Base-by-base conservation (phyloP, 1,140 invertebrate genomes). In the Trichonephila clavipes region DNA sequence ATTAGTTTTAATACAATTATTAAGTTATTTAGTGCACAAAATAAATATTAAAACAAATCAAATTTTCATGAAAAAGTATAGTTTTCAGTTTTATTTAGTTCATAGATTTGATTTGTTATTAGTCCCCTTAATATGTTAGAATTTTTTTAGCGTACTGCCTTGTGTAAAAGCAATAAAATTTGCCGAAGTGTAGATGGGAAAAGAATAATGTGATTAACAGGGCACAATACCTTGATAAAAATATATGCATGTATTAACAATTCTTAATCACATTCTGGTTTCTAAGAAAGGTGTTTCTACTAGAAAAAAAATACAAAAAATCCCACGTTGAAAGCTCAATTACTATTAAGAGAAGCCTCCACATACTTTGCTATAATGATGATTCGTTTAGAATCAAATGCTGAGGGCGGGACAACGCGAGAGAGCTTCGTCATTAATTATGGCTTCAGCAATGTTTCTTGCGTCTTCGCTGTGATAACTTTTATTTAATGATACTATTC, bases 401-500 rank as follows among this genome's bases (percentile, higher is more conserved):
- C 21, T 28, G 21, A 28, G 61, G 86, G 86, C 86, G 86, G 24
- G 59, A 24, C 86, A n/a, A 19, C 16, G 18, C 24, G 28, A 59
- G 7, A 51, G 51, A 59, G 12, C 24, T 28, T 85, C 83, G 66
- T 62, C 86, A 88, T 88, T 88, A 64, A 66, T 88, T 88, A 88
- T 66, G n/a, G 58, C 82, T n/a, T 59, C 44, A 64, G 14, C 61
- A 2, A 66, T 24, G 62, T 40, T 88, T 88, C 86, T 88, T 88
- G 3, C 82, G 44, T 85, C 82, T n/a, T 85, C 44, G 28, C 24
- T 40, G 19, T 66, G 86, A 28, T 88, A 88, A 66, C 86, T 88
- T 88, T 88, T 88, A 88, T 88, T 88, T 88, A 88, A 88, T 88
- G 86, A 88, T 88, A 88, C 86, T 44, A n/a, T n/a, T 88, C 62